These are phyloP conservation scores for Oryzias dopingdopingensis DNA, from an alignment of 2,797 vertebrate species.

Conservation along the genomic window DNA sequence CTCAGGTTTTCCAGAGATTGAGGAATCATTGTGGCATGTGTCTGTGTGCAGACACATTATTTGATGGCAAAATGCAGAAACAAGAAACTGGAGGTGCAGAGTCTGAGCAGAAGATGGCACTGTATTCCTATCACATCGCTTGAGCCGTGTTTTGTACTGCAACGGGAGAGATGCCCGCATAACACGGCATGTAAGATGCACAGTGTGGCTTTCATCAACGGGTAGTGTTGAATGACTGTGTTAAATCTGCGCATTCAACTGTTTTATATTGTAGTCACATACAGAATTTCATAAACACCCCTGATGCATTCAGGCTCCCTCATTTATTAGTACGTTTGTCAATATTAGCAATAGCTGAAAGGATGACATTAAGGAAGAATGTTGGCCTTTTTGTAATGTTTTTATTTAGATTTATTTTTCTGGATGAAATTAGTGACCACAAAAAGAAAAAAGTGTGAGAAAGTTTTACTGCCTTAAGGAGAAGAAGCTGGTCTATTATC, in stretches of 20 bases:
- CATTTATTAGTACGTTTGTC: no score
- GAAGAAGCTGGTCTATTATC: no score
- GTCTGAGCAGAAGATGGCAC: slow-evolving; percentile 73
- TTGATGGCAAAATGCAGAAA: slow-evolving; percentile 8
- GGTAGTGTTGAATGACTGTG: slow-evolving; percentile 44
- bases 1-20: slow-evolving; percentile 29
- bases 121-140: slow-evolving; percentile 58
- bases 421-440: slow-evolving; percentile 39
- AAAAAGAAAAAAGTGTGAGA: slow-evolving; percentile 5
- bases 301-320: no score
- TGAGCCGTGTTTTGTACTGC: neutral
- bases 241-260: slow-evolving; percentile 26
- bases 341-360: no score
- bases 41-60: slow-evolving; percentile 49
- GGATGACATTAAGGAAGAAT: no score
- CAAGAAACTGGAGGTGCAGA: slow-evolving; percentile 10
- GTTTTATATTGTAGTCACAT: slow-evolving; percentile 17
- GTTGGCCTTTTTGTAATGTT: neutral
- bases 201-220: slow-evolving; percentile 51
- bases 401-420: neutral
- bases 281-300: no score
- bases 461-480: no score
- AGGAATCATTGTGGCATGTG: slow-evolving; percentile 32
- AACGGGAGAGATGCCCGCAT: slow-evolving; percentile 14
- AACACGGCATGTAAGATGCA: slow-evolving; percentile 11